Base-by-base conservation (phyloP, 2,797 vertebrate genomes). In the Trematomus bernacchii region DNA sequence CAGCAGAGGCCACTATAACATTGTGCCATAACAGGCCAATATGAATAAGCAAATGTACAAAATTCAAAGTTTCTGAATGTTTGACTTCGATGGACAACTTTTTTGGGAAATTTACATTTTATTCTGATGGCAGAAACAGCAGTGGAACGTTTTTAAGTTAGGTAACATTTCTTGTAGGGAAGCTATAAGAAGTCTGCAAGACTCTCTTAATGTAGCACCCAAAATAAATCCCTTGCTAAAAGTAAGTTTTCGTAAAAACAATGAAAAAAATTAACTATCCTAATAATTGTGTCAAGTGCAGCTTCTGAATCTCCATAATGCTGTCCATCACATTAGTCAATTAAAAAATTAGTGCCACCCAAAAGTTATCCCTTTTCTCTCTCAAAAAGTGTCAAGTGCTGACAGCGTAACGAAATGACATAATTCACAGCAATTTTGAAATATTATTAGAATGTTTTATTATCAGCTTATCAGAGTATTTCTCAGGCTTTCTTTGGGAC, bases 401-500 rank as follows among this genome's bases (percentile, higher is more conserved):
- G 60, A 19, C 52, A 76, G 40, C 21, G 57, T 57, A 58, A 67
- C 43, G 50, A 14, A 44, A 33, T 51, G 33, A 42, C 66, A 58
- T 47, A 54, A 42, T 50, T 50, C 47, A 74, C 48, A 62, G 43
- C 27, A 6, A 70, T 15, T 40, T 67, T 66, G 30, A 50, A 62
- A 68, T 85, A 67, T 75, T 80, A 79, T 6, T 30, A 80, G 61
- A 79, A 77, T 80, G 67, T 80, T 82, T 70, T 4, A 87, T 83
- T 74, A 81, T 69, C 59, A 18, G 74, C 87, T 89, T 89, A 87
- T 92, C 86, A 82, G 82, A 64, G 54, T 27, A 54, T 89, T 94
- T 95, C 92, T 92, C 90, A 93, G 90, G 91, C 89, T 85, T 85
- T 78, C 80, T 89, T 65, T 75, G 75, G 85, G 85, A 85, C 80